Base-by-base conservation (phyloP, 1,140 invertebrate species). In the Hyposmocoma kahamanoa region DNA sequence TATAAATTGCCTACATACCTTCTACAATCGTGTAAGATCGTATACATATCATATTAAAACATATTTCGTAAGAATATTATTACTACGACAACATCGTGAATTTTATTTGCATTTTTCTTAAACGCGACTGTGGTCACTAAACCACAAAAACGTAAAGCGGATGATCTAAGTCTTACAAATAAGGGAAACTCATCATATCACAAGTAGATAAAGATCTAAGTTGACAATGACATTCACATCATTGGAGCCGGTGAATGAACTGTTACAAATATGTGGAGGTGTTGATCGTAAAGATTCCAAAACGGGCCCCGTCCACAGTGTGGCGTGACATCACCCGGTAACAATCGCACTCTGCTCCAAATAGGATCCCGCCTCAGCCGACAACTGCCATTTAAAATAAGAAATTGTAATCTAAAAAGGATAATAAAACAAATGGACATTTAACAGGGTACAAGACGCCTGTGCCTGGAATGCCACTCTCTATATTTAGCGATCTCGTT, bases 231-330 rank as follows among this genome's bases (percentile, higher is more conserved):
- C 57, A 64, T 59, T 64, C 61, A 59, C 51, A 71, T 71, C 66
- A 30, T n/a, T 26, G 41, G 20, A 48, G 46, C 52, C 73, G 75
- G 78, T 84, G 77, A 84, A 81, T 78, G 77, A 84, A 84, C 80
- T 66, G 59, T 41, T 64, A 59, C 67, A 52, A 72, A 74, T 62
- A 71, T 80, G 77, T 80, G 77, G 74, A 76, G 77, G 75, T 78
- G 80, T 78, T 50, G 69, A 65, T 81, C 79, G 68, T 81, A 81
- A 83, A 78, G 64, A 63, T 68, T 67, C 75, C 75, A 75, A 77
- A 83, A 70, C 64, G 55, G 77, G 70, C 70, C 68, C 55, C 59
- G n/a, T n/a, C 54, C 62, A 43, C 53, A 64, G 59, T 70, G 66
- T 54, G 50, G 56, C 39, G 63, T 82, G 78, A 82, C 74, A 78